These are phyloP conservation scores for Petaurus breviceps DNA, from an alignment of 2,113 vertebrate species.

Conservation along the genomic window DNA sequence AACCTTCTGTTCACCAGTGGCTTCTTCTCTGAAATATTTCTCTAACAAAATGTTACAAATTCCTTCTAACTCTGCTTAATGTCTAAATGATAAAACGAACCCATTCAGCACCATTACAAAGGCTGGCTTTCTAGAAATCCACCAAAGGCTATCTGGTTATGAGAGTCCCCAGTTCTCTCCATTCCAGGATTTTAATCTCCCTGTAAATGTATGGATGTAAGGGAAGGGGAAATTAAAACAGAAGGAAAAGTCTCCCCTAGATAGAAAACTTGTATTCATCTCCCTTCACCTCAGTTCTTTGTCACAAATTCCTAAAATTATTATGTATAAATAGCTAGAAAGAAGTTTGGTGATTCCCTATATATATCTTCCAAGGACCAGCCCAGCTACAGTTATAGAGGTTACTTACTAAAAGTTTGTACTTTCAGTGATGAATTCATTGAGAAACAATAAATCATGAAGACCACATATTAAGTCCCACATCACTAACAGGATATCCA, in stretches of 20 bases:
- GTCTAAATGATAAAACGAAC: not conserved
- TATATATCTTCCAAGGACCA: not conserved
- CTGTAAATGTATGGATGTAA: not conserved
- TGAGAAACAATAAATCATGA: not conserved
- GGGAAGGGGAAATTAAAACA: not conserved
- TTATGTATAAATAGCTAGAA: not conserved
- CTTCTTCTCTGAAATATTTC: not conserved
- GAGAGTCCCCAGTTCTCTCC: not conserved
- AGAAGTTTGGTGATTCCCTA: not conserved
- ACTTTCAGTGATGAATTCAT: not conserved
- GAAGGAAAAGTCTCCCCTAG: not conserved
- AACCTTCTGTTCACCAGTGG: not conserved
- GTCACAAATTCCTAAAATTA: not conserved
- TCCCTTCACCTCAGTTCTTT: not conserved
- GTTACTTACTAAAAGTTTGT: not conserved
- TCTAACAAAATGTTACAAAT: not conserved
- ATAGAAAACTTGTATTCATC: not conserved
- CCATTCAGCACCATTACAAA: not conserved
- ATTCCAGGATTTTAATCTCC: not conserved
- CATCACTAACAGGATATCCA: not conserved
- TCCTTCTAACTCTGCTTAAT: not conserved
- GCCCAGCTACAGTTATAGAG: not conserved
- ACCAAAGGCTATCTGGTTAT: not conserved
- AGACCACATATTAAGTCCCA: not conserved
- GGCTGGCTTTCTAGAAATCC: not conserved